Conservation (phyloP, 2,888 invertebrate species). For the Drosophila mercatorum region DNA sequence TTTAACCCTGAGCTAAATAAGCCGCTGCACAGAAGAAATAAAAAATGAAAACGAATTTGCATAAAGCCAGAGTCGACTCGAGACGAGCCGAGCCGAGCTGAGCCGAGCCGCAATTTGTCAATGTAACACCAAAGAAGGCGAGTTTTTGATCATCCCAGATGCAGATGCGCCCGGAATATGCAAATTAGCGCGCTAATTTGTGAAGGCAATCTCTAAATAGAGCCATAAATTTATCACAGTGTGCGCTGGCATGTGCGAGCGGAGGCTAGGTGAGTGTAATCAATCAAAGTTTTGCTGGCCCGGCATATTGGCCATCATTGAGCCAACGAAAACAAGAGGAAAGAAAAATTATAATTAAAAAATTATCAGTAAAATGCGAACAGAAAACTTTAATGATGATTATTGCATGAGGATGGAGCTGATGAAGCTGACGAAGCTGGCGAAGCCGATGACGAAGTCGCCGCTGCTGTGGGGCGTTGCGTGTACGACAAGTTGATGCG, state of each 20-base stretch:
- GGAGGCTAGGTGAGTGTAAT: conserved; percentile 32
- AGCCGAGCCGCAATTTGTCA: conserved; percentile 64
- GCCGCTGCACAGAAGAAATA: conserved; percentile 21
- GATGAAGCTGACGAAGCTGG: conserved; percentile 21
- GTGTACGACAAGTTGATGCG: conserved; percentile 59
- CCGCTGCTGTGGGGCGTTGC: conserved; percentile 59
- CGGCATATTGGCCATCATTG: conserved; percentile 56
- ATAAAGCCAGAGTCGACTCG: conserved; percentile 49
- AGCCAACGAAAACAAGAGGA: conserved; percentile 1
- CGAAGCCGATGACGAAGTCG: conserved; percentile 19
- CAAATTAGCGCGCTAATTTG: conserved; percentile 71
- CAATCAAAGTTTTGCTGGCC: conserved; percentile 43
- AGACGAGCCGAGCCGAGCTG: neutral
- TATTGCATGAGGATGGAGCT: conserved; percentile 15
- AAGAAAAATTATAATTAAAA: conserved; percentile 57
- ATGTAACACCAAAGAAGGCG: conserved; percentile 54
- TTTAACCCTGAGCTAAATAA: conserved; percentile 66
- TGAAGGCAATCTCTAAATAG: conserved; percentile 54
- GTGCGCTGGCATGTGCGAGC: neutral
- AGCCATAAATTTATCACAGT: conserved; percentile 61
- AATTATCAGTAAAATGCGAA: conserved; percentile 62
- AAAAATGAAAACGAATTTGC: conserved; percentile 42
- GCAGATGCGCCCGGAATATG: conserved; percentile 50
- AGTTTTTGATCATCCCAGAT: neutral
- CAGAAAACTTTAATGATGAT: conserved; percentile 47